These are phyloP conservation scores for Hylaeus volcanicus DNA, from an alignment of 1,140 invertebrate species.

Conservation along the genomic window DNA sequence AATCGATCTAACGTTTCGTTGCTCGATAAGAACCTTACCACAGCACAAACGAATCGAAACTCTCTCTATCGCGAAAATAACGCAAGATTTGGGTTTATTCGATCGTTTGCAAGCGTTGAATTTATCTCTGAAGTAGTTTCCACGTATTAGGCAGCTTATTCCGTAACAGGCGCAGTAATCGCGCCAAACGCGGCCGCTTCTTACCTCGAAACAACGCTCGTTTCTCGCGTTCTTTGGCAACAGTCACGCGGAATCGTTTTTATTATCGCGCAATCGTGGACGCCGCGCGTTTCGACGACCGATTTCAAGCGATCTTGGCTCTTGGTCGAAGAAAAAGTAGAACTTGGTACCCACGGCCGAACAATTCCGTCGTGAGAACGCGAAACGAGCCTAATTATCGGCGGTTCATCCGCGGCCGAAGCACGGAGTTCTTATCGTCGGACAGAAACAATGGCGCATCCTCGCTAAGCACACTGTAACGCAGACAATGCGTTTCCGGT, in stretches of 20 bases:
- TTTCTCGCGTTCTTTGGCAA: neutral
- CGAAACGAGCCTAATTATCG: constrained; percentile 45
- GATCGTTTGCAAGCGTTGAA: too few species aligned
- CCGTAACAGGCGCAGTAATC: too few species aligned
- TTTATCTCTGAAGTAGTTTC: too few species aligned
- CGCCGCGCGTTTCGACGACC: neutral
- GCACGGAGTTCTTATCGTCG: constrained; percentile 49
- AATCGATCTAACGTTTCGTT: too few species aligned
- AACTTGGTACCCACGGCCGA: constrained; percentile 13
- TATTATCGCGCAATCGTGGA: neutral
- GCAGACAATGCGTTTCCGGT: constrained; percentile 66
- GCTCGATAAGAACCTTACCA: too few species aligned
- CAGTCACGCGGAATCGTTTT: neutral
- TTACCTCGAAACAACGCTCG: neutral
- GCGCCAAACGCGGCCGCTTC: too few species aligned
- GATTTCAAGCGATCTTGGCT: neutral
- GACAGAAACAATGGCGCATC: constrained; percentile 56
- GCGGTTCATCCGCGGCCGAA: constrained; percentile 41
- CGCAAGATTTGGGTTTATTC: too few species aligned
- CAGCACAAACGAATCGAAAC: too few species aligned
- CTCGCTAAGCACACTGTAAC: constrained; percentile 23
- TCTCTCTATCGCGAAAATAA: too few species aligned
- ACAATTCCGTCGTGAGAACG: constrained; percentile 31
- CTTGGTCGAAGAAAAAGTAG: neutral
- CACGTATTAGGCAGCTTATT: too few species aligned